Base-by-base conservation (phyloP, 2,888 invertebrate genomes). In the Drosophila atripex region DNA sequence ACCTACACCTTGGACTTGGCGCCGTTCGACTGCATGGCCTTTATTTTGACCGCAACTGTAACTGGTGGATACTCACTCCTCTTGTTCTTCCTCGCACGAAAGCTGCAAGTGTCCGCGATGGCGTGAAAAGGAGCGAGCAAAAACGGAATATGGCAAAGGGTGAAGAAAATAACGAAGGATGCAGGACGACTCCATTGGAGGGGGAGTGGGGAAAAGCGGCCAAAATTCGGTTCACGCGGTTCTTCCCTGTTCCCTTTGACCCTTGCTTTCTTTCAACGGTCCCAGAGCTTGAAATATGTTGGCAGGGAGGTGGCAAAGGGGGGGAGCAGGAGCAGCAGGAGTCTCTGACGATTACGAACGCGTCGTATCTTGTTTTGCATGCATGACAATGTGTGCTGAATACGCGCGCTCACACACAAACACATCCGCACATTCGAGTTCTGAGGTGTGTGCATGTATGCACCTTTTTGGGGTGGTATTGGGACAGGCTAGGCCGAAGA, bases 331-430 rank as follows among this genome's bases (percentile, higher is more conserved):
- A 32, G 39, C 25, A 38, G 25, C 53, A 54, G 54, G 47, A 60
- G 70, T 45, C 70, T 54, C 70, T 54, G 70, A 60, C 69, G 69
- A 77, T 60, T 60, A 57, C 73, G 60, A 72, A 70, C 72, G 68
- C 71, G 74, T 79, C 63, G 79, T 72, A 74, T 77, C 76, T 76
- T 63, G 71, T 80, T 64, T 73, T 68, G 73, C 68, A 73, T 69
- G 73, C 69, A 70, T 73, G 73, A 47, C 68, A 70, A 73, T 73
- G 64, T 72, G 63, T 80, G 75, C 73, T 69, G 64, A 84, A 84
- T 80, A 80, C 76, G 78, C 77, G 78, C 84, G 78, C 76, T 61
- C 53, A 76, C 65, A 14, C 47, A 71, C 35, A 28, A 56, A 71
- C 14, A 41, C 18, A 18, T 18, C 1, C 23, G 52, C 28, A 23